Evolutionary conservation across 2,797 vertebrate species (phyloP).

Genomic region (Semotilus atromaculatus): DNA sequence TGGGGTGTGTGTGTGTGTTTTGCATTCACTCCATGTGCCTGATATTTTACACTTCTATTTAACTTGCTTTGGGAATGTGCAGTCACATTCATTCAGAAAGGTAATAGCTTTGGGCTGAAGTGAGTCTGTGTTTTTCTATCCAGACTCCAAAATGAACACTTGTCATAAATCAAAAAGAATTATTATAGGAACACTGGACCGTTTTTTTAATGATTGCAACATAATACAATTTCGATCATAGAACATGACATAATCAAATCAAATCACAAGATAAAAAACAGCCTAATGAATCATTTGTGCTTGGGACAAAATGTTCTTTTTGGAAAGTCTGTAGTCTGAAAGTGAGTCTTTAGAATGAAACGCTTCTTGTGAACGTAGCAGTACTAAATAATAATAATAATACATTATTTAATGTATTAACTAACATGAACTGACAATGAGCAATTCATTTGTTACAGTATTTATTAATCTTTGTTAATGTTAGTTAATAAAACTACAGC

Average conservation of each 20-base stretch:
- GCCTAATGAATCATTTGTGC: background rate
- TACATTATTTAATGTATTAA: no score
- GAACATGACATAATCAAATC: background rate
- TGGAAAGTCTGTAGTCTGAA: slow-evolving; percentile 30
- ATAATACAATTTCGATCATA: background rate
- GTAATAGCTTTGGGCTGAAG: slow-evolving; percentile 64
- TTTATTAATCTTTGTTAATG: no score
- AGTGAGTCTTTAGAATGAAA: slow-evolving; percentile 6
- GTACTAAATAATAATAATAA: no score
- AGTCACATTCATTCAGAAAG: slow-evolving; percentile 74
- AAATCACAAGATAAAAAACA: background rate
- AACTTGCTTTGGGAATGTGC: slow-evolving; percentile 62
- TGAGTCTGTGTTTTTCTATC: slow-evolving; percentile 25
- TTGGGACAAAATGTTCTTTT: background rate
- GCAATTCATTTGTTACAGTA: no score
- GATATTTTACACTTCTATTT: slow-evolving; percentile 46
- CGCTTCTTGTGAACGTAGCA: background rate
- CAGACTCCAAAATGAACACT: slow-evolving; percentile 9
- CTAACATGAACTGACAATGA: no score
- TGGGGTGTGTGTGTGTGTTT: background rate
- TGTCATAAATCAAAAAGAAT: background rate
- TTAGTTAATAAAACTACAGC: no score
- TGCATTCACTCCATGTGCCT: slow-evolving; percentile 31
- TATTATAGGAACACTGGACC: background rate
- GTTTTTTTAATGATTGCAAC: background rate